Evolutionary conservation across 2,797 vertebrate genomes (phyloP), one percentile per base, ranked within the genome.

Genomic region (Sebastes kiyomatsui): DNA sequence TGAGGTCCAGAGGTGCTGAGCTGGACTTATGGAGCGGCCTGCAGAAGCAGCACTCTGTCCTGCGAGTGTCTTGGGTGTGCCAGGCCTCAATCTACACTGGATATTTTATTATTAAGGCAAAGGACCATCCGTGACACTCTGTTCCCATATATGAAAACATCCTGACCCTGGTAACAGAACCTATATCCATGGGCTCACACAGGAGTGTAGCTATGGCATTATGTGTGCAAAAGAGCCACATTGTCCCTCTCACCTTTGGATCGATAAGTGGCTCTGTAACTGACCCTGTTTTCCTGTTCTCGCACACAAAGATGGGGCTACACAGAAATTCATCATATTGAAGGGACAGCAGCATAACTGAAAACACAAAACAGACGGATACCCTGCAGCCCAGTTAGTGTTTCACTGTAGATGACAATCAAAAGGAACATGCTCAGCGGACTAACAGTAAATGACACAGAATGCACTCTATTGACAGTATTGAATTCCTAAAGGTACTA

Each of bases 1-100:
- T 77, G 84, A 91, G 92, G 85, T 90, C 81, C 91, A 91, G 88
- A 93, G 90, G 79, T 94, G 94, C 93, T 94, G 93, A 94, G 92
- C 88, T 94, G 91, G 91, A 91, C 82, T 85, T 93, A 89, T 91
- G 77, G 66, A 84, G 65, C 20, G 42, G 77, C 84, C 73, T 92
- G 91, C 87, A 89, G 83, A 90, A 85, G 75, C 87, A 92, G 88
- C 87, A 88, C 68, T 90, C 80, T 87, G 76, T 86, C 80, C 87
- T 70, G 67, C 70, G 60, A 65, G 71, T 72, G 76, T 84, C 52
- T 54, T 67, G 75, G 83, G 72, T 66, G 79, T 84, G 82, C 87
- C 78, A 68, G 66, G 28, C 33, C 60, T 54, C 56, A 55, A 72
- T 83, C 74, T 67, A 18, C 59, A 61, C 77, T 1, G 30, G 74